phyloP scores from a whole-genome alignment of 2,888 invertebrate species.

The Chymomyza procnemis region DNA sequence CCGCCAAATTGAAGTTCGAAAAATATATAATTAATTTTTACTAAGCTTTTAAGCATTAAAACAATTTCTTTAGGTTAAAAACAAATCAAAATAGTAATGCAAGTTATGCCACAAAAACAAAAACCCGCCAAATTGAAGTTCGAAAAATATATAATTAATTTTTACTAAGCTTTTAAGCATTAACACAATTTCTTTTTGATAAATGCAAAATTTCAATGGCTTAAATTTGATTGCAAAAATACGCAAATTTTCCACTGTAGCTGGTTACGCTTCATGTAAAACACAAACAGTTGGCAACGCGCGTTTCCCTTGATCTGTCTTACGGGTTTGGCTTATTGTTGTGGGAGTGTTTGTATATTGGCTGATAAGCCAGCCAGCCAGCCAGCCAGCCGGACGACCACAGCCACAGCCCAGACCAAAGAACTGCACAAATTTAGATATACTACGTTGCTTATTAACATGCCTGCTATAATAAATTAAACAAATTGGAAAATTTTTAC shows the following conservation, averaged over 20 bases:
- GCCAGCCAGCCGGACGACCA: background rate
- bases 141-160: too few relatives aligned
- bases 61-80: too few relatives aligned
- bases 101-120: too few relatives aligned
- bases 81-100: too few relatives aligned
- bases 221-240: background rate
- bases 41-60: too few relatives aligned
- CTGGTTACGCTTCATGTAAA: background rate
- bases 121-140: too few relatives aligned
- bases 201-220: too few relatives aligned
- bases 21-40: too few relatives aligned
- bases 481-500: conserved; percentile 59
- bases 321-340: background rate
- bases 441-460: conserved; percentile 48
- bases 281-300: conserved; percentile 19
- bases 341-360: background rate
- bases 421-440: background rate
- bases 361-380: conserved; percentile 26
- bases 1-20: too few relatives aligned
- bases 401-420: too few relatives aligned
- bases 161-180: too few relatives aligned
- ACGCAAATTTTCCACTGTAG: background rate
- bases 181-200: too few relatives aligned
- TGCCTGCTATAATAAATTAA: conserved; percentile 47
- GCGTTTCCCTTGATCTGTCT: background rate